These are phyloP conservation scores for Apostichopus californicus DNA, from an alignment of 35 echinoderm and acorn worm species.

Conservation along the genomic window DNA sequence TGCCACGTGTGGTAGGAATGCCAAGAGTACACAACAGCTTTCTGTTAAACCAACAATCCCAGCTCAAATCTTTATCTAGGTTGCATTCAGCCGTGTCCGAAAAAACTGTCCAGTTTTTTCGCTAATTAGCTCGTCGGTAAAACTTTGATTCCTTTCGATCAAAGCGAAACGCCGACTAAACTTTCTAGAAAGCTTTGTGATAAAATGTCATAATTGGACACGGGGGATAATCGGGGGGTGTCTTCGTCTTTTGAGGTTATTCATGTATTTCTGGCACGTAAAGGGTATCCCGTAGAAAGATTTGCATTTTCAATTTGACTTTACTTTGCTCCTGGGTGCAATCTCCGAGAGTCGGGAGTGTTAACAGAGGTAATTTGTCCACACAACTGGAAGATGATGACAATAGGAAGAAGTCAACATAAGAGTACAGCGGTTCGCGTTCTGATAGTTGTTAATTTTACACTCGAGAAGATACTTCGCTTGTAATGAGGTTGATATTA, in stretches of 20 bases:
- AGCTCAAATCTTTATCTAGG: not conserved
- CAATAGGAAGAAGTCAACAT: not conserved
- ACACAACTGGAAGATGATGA: not conserved
- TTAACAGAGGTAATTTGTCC: constrained; percentile 14
- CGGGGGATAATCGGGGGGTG: not conserved
- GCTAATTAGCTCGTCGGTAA: constrained; percentile 32
- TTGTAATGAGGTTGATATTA: not conserved
- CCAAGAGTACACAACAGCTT: not conserved
- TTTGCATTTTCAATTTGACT: constrained; percentile 43
- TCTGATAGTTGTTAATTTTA: constrained; percentile 1
- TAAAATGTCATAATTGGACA: constrained; percentile 41
- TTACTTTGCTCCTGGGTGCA: constrained; percentile 19
- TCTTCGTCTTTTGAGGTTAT: not conserved
- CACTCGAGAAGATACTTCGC: not conserved
- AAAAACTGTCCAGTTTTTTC: not conserved
- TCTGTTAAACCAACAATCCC: not conserved
- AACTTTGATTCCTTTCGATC: constrained; percentile 17
- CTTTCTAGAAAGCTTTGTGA: constrained; percentile 11
- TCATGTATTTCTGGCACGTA: not conserved
- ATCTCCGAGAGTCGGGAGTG: constrained; percentile 9
- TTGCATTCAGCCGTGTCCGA: constrained; percentile 17
- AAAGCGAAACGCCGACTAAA: not conserved
- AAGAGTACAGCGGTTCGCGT: not conserved
- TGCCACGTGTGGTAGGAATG: constrained; percentile 9
- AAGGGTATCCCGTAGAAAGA: constrained; percentile 1